A percentile compares a stretch with the other conserved stretches of the same genome.
Evolutionary conservation across 2,797 vertebrate genomes (phyloP).

Genomic region (Sebastes cheni): DNA sequence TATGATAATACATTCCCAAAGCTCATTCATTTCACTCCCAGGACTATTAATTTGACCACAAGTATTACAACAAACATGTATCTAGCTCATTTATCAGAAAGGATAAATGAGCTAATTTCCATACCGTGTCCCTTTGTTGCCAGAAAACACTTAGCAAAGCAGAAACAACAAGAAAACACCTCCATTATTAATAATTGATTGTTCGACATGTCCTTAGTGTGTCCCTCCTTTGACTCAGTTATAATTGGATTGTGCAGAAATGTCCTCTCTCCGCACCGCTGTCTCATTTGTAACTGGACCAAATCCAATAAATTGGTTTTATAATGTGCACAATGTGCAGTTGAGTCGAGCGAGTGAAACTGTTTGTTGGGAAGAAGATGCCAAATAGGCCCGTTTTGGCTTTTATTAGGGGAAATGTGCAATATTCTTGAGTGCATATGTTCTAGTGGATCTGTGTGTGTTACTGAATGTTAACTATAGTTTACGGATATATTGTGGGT

Average conservation of each 20-base stretch:
- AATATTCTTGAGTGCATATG: background rate
- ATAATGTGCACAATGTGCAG: background rate
- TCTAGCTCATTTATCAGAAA: background rate
- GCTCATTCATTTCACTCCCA: background rate
- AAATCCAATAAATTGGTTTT: constrained; percentile 4
- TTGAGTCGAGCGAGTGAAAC: background rate
- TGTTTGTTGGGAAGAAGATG: background rate
- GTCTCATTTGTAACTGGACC: background rate
- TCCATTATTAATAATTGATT: constrained; percentile 36
- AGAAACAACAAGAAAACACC: background rate
- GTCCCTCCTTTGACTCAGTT: background rate
- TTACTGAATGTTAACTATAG: background rate
- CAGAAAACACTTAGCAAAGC: constrained; percentile 5
- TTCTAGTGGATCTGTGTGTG: background rate
- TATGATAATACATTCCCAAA: background rate
- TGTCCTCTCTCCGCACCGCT: background rate
- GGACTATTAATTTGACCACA: background rate
- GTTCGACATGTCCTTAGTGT: constrained; percentile 31
- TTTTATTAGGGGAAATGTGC: background rate
- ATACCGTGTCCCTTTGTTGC: background rate
- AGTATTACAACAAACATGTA: constrained; percentile 1
- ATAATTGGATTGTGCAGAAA: constrained; percentile 20
- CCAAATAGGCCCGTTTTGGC: background rate
- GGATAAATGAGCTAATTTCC: constrained; percentile 49
- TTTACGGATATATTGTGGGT: background rate